These are phyloP conservation scores for Toxotes chatareus DNA, from an alignment of 2,113 vertebrate species.

Conservation along the genomic window DNA sequence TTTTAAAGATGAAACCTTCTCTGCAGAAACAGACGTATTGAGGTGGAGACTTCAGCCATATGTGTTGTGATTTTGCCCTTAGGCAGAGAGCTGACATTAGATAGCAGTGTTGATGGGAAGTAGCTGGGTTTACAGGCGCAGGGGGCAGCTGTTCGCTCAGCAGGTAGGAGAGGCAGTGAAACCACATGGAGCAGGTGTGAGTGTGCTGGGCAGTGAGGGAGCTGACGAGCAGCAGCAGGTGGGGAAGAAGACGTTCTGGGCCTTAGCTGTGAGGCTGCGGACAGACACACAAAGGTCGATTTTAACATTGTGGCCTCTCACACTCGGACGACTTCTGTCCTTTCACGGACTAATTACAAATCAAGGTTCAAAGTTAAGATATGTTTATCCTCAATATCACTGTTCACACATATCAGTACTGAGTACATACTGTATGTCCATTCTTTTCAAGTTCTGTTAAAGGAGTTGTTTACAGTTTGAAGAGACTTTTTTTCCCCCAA, in stretches of 20 bases:
- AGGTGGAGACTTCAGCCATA: not conserved
- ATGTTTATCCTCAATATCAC: slow-evolving; percentile 7
- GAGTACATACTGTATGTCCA: not conserved
- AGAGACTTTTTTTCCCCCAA: not conserved
- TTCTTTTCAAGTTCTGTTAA: not conserved
- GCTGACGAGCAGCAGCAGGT: slow-evolving; percentile 89
- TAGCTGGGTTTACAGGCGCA: slow-evolving; percentile 25
- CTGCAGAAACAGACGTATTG: not conserved
- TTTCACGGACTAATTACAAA: slow-evolving; percentile 23
- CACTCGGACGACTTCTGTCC: slow-evolving; percentile 6
- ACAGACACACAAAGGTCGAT: slow-evolving; percentile 30
- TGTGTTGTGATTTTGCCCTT: not conserved
- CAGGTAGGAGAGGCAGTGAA: slow-evolving; percentile 59
- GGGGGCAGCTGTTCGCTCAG: slow-evolving; percentile 71
- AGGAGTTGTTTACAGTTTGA: not conserved
- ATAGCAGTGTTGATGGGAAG: slow-evolving; percentile 31
- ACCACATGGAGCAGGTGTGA: slow-evolving; percentile 51
- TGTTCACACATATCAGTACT: not conserved
- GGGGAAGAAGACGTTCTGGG: slow-evolving; percentile 64
- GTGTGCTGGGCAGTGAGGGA: not conserved
- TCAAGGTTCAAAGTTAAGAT: slow-evolving; percentile 34
- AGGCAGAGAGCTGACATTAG: slow-evolving; percentile 21
- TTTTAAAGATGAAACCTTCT: not conserved
- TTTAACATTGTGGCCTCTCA: slow-evolving; percentile 31
- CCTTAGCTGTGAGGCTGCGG: slow-evolving; percentile 18